Conservation (phyloP, 2,797 vertebrate species). For the Cuculus canorus region DNA sequence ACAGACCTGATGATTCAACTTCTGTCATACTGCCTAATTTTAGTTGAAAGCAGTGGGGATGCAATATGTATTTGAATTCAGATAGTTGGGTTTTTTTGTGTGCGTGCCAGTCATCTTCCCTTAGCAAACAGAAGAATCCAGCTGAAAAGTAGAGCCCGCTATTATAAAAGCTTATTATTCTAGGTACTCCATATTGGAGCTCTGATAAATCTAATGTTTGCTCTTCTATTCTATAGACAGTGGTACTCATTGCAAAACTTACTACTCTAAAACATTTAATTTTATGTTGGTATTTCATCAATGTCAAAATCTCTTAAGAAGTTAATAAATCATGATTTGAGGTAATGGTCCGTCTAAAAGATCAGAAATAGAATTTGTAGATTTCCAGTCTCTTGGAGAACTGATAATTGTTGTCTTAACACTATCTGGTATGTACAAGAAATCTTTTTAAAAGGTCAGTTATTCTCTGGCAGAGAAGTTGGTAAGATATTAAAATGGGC, state of each 20-base stretch:
- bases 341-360: background rate
- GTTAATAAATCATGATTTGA: background rate
- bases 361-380: background rate
- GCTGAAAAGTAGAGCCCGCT: background rate
- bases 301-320: background rate
- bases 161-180: background rate
- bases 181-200: background rate
- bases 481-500: constrained; percentile 40
- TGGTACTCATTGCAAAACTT: background rate
- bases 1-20: background rate
- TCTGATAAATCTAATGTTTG: background rate
- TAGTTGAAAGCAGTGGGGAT: background rate
- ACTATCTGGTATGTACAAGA: background rate
- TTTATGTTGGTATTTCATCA: background rate
- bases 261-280: background rate
- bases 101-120: background rate
- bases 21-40: background rate
- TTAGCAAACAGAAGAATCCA: background rate
- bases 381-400: background rate
- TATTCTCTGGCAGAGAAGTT: constrained; percentile 10
- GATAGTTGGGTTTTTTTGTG: background rate
- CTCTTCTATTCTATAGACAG: background rate
- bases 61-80: background rate
- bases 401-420: background rate
- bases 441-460: constrained; percentile 4